Conservation (phyloP, 1,140 invertebrate species). For the Chelonus insularis region DNA sequence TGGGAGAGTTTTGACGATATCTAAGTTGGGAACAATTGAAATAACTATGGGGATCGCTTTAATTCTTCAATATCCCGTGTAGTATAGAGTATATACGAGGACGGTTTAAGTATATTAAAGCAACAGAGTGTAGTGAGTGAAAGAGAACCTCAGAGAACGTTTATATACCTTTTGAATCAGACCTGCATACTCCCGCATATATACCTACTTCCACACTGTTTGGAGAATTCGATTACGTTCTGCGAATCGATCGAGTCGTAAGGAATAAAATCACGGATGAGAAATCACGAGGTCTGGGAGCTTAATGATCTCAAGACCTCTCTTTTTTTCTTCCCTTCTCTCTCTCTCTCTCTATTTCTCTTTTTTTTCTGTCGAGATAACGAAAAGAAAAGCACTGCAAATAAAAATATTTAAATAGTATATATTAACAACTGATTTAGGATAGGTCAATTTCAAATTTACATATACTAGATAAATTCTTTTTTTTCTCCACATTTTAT, state of each 20-base stretch:
- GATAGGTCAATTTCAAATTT: no score
- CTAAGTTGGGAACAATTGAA: slow-evolving; percentile 6
- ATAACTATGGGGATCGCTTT: slow-evolving; percentile 22
- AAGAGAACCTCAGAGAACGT: slow-evolving; percentile 3
- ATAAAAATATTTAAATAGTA: no score
- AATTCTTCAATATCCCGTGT: slow-evolving; percentile 19
- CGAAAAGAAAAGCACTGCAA: no score
- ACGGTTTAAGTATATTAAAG: not conserved
- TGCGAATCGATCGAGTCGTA: slow-evolving; percentile 24
- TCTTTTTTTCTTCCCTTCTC: not conserved
- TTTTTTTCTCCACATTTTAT: no score
- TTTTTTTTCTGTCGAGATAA: not conserved
- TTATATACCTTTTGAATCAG: slow-evolving; percentile 13
- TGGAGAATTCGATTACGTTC: slow-evolving; percentile 29
- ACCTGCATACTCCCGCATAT: not conserved
- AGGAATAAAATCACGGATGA: slow-evolving; percentile 24
- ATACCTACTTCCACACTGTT: slow-evolving; percentile 16
- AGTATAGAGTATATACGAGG: not conserved
- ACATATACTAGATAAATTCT: no score
- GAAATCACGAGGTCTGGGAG: slow-evolving; percentile 8
- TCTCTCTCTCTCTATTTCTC: not conserved
- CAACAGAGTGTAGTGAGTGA: not conserved
- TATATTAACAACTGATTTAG: no score
- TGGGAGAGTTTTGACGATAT: slow-evolving; percentile 9
- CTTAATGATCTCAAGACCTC: not conserved